Evolutionary conservation across 2,888 invertebrate genomes (phyloP).

Genomic region (Volucella bombylans): DNA sequence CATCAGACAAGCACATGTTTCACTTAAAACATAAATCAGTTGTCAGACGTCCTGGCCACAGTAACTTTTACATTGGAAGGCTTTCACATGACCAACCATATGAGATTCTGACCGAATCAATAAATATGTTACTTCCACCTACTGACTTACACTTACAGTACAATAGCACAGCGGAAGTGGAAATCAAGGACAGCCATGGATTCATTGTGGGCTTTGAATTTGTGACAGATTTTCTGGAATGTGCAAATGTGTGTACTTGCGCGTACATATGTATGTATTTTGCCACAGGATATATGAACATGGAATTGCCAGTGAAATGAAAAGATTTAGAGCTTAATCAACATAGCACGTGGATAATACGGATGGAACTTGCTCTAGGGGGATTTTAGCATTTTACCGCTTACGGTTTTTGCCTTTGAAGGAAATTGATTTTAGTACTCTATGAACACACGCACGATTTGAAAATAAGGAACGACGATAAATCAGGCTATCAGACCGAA

Average conservation of each 20-base stretch:
- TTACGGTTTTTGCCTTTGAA: slow-evolving; percentile 3
- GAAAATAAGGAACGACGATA: slow-evolving; percentile 2
- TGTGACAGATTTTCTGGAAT: too few relatives aligned
- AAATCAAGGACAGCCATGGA: slow-evolving; percentile 13
- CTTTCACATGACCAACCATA: slow-evolving; percentile 27
- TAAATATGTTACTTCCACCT: neutral
- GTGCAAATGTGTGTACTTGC: neutral
- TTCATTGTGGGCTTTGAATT: neutral
- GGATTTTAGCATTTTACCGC: neutral
- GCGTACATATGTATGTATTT: slow-evolving; percentile 7
- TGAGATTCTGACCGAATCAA: slow-evolving; percentile 8
- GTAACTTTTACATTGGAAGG: slow-evolving; percentile 9
- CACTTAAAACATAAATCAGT: slow-evolving; percentile 19
- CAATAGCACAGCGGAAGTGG: neutral
- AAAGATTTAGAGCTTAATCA: slow-evolving; percentile 22
- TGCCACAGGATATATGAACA: neutral
- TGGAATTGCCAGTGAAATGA: slow-evolving; percentile 11
- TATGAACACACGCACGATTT: neutral
- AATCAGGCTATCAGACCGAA: slow-evolving; percentile 27
- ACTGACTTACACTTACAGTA: neutral
- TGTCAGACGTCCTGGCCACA: slow-evolving; percentile 14
- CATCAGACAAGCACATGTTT: slow-evolving; percentile 21
- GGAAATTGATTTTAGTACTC: slow-evolving; percentile 32
- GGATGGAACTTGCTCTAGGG: neutral
- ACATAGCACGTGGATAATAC: slow-evolving; percentile 26